Evolutionary conservation across 2,797 vertebrate species (phyloP), one percentile per base, ranked within the genome.

Genomic region (Cichlasoma orientale): DNA sequence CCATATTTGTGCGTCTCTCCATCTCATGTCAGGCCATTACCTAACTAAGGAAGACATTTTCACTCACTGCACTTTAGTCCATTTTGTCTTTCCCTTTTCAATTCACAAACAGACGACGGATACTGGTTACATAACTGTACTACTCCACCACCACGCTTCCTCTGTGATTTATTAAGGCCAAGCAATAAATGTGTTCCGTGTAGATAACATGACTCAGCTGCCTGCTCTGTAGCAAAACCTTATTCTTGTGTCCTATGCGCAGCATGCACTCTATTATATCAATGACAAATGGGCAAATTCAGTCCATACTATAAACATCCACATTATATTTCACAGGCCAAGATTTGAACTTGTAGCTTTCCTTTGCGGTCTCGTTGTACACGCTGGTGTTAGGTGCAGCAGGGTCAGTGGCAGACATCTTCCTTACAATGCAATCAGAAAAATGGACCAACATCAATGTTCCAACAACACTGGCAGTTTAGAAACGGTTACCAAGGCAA

Each of bases 111-210:
- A 79, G 90, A 87, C 84, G 74, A 92, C 85, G 68, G 91, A 89
- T 87, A 69, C 71, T 33, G 74, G 84, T 96, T 95, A 95, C 94
- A 95, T 95, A 95, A 95, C 92, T 83, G 90, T 91, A 86, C 93
- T 87, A 92, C 92, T 94, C 89, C 86, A 84, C 79, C 86, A 83
- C 81, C 84, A 79, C 81, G 71, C 77, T 73, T 75, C 83, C 87
- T 83, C 83, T 90, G 82, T 81, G 85, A 93, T 93, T 94, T 90
- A 92, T 91, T 89, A 88, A 91, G 84, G 86, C 89, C 86, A 75
- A 74, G 71, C 89, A 90, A 92, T 93, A 90, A 92, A 88, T 87
- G 87, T 85, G 90, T 84, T 77, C 83, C 79, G 84, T 79, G 85
- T 74, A 90, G 87, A 89, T 88, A 91, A 90, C 87, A 86, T 93